Evolutionary conservation across 2,113 vertebrate species (phyloP).

Genomic region (Leucopsar rothschildi): DNA sequence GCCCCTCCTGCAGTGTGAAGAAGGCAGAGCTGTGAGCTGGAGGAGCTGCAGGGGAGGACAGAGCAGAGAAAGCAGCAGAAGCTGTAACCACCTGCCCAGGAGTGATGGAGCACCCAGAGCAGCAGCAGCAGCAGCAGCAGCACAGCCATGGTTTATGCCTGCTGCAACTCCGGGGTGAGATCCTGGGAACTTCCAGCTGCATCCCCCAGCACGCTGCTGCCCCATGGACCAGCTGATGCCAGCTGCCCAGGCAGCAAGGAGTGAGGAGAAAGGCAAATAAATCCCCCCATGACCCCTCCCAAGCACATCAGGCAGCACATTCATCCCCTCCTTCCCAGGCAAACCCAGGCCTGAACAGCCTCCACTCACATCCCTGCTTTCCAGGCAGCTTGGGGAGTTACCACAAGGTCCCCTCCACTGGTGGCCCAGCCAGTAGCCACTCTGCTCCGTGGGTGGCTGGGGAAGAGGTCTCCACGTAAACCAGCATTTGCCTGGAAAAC

Average conservation of each 20-base stretch:
- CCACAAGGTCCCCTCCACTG: neutral
- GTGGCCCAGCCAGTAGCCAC: neutral
- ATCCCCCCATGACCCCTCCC: neutral
- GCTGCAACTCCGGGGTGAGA: neutral
- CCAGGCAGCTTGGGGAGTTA: neutral
- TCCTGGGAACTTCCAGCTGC: neutral
- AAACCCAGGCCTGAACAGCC: neutral
- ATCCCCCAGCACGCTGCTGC: neutral
- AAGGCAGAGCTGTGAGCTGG: neutral
- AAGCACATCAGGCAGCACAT: neutral
- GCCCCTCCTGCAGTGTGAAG: fast-evolving
- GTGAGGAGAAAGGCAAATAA: neutral
- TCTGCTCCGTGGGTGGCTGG: neutral
- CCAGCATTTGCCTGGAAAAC: neutral
- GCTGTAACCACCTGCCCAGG: neutral
- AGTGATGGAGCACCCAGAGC: fast-evolving
- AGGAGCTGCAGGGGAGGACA: neutral
- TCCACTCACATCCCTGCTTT: neutral
- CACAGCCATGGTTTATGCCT: neutral
- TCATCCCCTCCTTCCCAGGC: neutral
- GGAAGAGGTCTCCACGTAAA: neutral
- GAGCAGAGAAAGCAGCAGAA: neutral
- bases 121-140: neutral
- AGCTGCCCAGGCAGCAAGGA: neutral
- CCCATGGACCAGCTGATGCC: fast-evolving